Percentiles rank a stretch among this genome's conserved stretches.
Evolutionary conservation across 2,797 vertebrate genomes (phyloP).

Genomic region (Pipistrellus nathusii): DNA sequence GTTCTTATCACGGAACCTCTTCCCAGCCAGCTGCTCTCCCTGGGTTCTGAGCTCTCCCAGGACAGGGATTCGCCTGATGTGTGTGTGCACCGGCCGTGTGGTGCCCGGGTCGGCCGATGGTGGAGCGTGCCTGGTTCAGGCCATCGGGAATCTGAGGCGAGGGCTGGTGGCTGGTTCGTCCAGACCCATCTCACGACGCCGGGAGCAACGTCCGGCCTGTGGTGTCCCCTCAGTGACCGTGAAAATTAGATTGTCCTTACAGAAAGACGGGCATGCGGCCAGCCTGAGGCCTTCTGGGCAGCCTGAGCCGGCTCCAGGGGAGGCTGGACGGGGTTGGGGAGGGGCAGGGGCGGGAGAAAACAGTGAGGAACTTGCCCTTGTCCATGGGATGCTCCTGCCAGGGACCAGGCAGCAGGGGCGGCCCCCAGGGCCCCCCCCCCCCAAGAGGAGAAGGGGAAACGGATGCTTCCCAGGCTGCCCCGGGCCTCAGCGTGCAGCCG

Average conservation of each 20-base stretch:
- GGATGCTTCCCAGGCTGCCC: neutral
- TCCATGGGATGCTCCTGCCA: neutral
- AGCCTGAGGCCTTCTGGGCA: neutral
- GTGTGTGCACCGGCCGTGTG: rapidly evolving
- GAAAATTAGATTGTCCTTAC: slow-evolving; percentile 30
- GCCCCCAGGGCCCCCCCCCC: neutral
- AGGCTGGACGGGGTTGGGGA: rapidly evolving
- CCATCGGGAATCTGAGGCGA: neutral
- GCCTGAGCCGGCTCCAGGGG: neutral
- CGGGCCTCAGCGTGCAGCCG: neutral
- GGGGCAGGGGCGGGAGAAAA: neutral
- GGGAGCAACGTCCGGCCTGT: neutral
- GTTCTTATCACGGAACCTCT: neutral
- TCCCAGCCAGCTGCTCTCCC: neutral
- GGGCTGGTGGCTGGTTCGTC: neutral
- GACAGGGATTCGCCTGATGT: neutral
- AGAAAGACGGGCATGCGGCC: neutral
- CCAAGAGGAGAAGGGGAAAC: neutral
- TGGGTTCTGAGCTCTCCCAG: neutral
- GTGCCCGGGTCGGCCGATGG: neutral
- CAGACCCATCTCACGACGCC: neutral
- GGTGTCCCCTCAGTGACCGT: neutral
- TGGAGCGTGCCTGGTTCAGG: neutral
- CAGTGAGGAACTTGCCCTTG: rapidly evolving
- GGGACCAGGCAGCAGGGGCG: neutral